Conservation (phyloP, 2,797 vertebrate species). For the Myotis pilosus region DNA sequence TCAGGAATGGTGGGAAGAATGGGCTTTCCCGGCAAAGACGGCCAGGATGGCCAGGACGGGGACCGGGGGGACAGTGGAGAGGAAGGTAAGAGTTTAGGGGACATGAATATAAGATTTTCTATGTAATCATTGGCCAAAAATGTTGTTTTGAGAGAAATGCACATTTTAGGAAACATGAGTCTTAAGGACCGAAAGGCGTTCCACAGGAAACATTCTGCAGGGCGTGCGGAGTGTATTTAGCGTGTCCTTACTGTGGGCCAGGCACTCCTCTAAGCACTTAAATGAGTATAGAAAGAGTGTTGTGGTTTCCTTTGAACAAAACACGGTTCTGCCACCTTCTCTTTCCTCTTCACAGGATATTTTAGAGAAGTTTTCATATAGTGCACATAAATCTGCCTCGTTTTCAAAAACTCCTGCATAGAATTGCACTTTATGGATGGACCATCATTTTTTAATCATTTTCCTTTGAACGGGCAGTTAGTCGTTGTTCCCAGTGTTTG, state of each 20-base stretch:
- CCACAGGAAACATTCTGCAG: neutral
- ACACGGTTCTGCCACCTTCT: neutral
- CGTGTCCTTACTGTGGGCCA: neutral
- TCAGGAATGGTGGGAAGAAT: constrained; percentile 90
- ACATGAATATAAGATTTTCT: neutral
- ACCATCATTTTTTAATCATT: neutral
- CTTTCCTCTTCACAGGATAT: neutral
- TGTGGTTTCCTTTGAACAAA: constrained; percentile 10
- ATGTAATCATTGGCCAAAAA: neutral
- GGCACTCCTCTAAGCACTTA: neutral
- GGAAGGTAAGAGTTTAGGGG: constrained; percentile 84
- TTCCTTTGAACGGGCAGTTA: neutral
- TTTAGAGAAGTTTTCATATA: neutral
- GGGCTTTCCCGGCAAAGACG: constrained; percentile 93
- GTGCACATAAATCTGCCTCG: neutral
- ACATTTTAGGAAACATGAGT: neutral
- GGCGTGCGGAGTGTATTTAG: neutral
- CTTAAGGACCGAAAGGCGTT: neutral
- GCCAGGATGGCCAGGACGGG: constrained; percentile 92
- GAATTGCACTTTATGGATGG: neutral
- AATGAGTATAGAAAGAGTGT: neutral
- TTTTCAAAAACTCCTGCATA: neutral
- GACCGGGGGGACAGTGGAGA: constrained; percentile 89
- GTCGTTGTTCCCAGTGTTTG: neutral
- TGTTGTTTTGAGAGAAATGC: neutral